phyloP scores from a whole-genome alignment of 1,140 invertebrate species.

The Diabrotica undecimpunctata region DNA sequence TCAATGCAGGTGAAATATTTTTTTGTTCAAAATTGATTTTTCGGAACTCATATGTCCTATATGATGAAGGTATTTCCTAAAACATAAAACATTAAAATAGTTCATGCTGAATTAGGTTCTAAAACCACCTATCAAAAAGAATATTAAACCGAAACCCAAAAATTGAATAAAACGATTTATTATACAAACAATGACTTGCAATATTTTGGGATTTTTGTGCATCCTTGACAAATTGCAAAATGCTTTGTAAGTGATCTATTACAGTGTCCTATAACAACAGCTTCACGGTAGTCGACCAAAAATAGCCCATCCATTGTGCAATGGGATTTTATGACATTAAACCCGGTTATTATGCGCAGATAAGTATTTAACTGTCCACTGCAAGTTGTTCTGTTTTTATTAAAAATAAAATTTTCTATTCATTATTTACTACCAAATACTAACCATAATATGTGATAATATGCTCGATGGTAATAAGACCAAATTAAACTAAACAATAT shows the following conservation, averaged over 20 bases:
- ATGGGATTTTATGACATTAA: no score
- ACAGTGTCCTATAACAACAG: neutral
- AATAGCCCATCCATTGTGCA: no score
- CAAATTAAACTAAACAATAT: no score
- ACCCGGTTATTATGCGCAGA: no score
- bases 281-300: neutral
- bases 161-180: conserved; percentile 15
- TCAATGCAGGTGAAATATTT: conserved; percentile 1
- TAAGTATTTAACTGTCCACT: no score
- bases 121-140: conserved; percentile 6
- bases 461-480: no score
- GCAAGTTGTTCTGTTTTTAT: no score
- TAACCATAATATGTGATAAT: no score
- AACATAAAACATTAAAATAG: conserved; percentile 15
- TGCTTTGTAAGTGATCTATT: neutral
- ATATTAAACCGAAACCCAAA: conserved; percentile 11
- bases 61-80: conserved; percentile 8
- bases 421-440: no score
- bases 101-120: conserved; percentile 6
- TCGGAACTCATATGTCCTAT: neutral
- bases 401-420: no score
- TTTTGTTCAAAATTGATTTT: neutral
- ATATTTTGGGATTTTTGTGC: neutral
- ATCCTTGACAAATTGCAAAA: conserved; percentile 15
- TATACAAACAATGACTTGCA: conserved; percentile 15